Conservation (phyloP, 2,797 vertebrate genomes). For the Hipposideros larvatus region DNA sequence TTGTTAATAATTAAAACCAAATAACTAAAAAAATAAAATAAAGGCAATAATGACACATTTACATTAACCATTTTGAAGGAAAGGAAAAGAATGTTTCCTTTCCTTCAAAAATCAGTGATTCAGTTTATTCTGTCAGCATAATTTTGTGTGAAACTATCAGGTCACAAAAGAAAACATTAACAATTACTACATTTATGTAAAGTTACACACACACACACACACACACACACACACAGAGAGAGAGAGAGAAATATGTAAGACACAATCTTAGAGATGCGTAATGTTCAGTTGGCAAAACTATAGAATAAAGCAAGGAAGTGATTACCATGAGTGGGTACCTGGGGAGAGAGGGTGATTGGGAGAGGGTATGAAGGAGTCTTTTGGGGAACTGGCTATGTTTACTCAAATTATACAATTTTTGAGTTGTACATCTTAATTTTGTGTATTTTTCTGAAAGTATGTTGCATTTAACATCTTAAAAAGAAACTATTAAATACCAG, state of each 20-base stretch:
- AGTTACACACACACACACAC: not conserved
- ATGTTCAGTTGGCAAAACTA: not conserved
- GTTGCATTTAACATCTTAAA: not conserved
- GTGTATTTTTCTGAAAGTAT: not conserved
- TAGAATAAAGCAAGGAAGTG: not conserved
- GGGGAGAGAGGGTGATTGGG: not conserved
- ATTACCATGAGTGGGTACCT: not conserved
- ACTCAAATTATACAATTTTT: not conserved
- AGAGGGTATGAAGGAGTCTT: not conserved
- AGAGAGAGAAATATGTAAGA: not conserved
- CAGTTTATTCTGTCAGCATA: not conserved
- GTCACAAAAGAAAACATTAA: not conserved
- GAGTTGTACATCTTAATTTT: not conserved
- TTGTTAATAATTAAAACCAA: not conserved
- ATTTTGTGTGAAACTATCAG: not conserved
- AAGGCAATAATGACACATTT: not conserved
- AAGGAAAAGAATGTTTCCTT: not conserved
- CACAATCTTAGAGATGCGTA: not conserved
- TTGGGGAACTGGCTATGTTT: not conserved
- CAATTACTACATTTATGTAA: not conserved
- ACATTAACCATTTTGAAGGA: not conserved
- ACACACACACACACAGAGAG: not conserved
- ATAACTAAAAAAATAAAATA: not conserved
- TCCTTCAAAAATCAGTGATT: not conserved
- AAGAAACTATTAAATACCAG: not conserved